These are phyloP conservation scores for Parambassis ranga DNA, from an alignment of 2,797 vertebrate species.

Conservation along the genomic window DNA sequence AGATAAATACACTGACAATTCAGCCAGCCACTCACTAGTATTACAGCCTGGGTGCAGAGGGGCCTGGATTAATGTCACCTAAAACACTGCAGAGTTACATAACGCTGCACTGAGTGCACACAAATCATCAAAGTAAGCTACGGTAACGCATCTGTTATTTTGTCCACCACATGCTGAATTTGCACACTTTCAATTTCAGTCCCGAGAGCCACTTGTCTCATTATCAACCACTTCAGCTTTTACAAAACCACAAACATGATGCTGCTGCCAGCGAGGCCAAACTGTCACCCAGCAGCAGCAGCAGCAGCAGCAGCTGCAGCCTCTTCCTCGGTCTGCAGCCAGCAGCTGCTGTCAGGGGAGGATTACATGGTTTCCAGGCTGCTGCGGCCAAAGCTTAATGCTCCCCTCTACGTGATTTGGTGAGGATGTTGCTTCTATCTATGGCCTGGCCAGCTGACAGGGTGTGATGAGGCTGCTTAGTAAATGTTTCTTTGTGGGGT, in stretches of 20 bases:
- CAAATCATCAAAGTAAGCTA: background rate
- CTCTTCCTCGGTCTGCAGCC: constrained; percentile 1
- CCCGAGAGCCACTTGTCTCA: background rate
- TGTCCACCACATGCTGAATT: background rate
- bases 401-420: constrained; percentile 25
- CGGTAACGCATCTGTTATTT: background rate
- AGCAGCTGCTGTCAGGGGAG: constrained; percentile 11
- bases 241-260: background rate
- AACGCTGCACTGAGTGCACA: constrained; percentile 16
- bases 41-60: background rate
- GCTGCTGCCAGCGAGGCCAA: constrained; percentile 2
- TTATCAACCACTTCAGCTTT: background rate
- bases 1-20: too few relatives aligned
- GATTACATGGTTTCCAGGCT: constrained; percentile 29
- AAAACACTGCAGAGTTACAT: constrained; percentile 27
- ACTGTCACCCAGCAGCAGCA: background rate
- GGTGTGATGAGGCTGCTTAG: background rate
- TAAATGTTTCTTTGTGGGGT: constrained; percentile 12
- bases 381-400: constrained; percentile 28
- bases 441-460: constrained; percentile 28
- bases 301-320: too few relatives aligned
- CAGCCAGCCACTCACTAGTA: too few relatives aligned
- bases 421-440: constrained; percentile 6
- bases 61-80: background rate
- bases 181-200: background rate